Base-by-base conservation (phyloP, 1,140 invertebrate species). In the Bombus confusus region DNA sequence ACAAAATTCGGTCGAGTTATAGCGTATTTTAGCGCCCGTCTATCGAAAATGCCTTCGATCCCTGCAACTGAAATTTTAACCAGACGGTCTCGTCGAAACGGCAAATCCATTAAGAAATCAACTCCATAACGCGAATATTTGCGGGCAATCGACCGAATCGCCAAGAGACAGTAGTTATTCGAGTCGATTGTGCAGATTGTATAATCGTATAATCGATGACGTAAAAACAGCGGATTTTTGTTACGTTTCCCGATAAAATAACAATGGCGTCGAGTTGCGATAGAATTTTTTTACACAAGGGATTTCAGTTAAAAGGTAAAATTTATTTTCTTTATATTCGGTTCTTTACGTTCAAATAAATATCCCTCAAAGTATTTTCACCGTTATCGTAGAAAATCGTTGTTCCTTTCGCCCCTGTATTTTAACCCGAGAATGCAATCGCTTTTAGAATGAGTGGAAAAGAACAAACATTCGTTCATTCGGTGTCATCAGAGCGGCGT, bases 1-100 rank as follows among this genome's bases (percentile, higher is more conserved):
- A 90, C 86, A 90, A 90, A 89, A 87, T 90, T 90, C 72, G 69
- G 28, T 73, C 66, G 59, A 43, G 41, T 85, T 73, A 83, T 73
- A 69, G 59, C 59, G 75, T 39, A 41, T 68, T 74, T 74, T 52
- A 31, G 41, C 25, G 64, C 28, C 25, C 43, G 37, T 31, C 57
- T 43, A 73, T 57, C 69, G 68, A 28, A n/a, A 82, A 52, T 52
- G 15, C 64, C 74, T 77, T 39, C 39, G 47, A n/a, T 80, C 31
- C 34, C 0, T 1, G 1, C 3, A 2, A 31, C 52, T 41, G 10
- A 28, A 72, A 22, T 12, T 31, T 34, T 52, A 12, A 59, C 28
- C 5, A 34, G 31, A 57, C 47, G 39, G n/a, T 41, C 15, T 72
- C 18, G 34, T n/a, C 5, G 43, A 18, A 25, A 10, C 37, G 18